A percentile compares a stretch with the other conserved stretches of the same genome.
Conservation (phyloP, 2,113 vertebrate species). For the Hymenochirus boettgeri region DNA sequence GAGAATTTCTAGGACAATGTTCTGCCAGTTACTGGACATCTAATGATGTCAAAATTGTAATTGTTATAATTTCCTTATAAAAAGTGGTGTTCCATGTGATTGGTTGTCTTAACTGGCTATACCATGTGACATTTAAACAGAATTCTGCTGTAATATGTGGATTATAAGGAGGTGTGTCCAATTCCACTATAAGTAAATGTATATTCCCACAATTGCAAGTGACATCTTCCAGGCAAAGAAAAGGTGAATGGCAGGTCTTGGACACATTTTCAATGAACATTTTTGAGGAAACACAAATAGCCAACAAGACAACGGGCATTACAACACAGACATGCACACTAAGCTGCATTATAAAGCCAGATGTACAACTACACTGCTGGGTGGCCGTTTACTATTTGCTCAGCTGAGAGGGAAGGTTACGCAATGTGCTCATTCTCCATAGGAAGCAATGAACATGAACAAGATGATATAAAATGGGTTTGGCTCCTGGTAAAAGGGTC, state of each 20-base stretch:
- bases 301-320: neutral
- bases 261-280: no score
- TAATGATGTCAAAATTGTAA: no score
- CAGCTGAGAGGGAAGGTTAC: neutral
- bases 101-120: no score
- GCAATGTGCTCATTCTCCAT: neutral
- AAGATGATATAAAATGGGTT: neutral
- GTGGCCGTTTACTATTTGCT: neutral
- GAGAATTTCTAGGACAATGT: no score
- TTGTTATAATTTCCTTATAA: no score
- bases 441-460: neutral
- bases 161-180: no score
- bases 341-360: neutral
- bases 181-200: no score
- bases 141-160: no score
- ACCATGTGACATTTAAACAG: no score
- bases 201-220: neutral
- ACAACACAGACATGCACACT: neutral
- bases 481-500: conserved; percentile 12
- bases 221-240: neutral
- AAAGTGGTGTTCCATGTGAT: no score
- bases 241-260: neutral
- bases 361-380: neutral
- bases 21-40: no score
- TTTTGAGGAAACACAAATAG: no score